These are phyloP conservation scores for Gerris buenoi DNA, from an alignment of 1,140 invertebrate species.

Conservation along the genomic window DNA sequence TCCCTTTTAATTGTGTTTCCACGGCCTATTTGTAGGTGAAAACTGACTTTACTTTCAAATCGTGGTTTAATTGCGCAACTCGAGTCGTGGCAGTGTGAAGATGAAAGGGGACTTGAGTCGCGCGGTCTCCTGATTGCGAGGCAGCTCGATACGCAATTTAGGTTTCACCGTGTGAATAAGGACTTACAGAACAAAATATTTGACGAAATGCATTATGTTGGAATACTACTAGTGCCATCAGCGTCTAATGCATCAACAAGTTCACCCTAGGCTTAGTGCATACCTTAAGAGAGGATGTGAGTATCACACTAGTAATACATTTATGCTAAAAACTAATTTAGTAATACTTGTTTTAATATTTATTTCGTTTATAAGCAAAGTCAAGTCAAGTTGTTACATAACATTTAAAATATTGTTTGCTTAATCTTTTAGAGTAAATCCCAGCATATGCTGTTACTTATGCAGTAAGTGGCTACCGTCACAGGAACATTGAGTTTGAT, in stretches of 20 bases:
- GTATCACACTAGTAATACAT: background rate
- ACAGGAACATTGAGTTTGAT: background rate
- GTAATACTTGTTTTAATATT: background rate
- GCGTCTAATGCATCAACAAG: background rate
- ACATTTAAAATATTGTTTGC: background rate
- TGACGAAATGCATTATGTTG: background rate
- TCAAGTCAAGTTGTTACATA: background rate
- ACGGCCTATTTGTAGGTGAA: too few relatives aligned
- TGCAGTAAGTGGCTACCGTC: background rate
- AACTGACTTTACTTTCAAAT: background rate
- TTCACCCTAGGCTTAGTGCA: background rate
- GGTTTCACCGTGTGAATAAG: background rate
- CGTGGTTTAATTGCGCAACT: background rate
- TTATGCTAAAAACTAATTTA: background rate
- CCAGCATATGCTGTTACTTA: background rate
- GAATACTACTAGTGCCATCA: background rate
- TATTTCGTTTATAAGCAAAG: too few relatives aligned
- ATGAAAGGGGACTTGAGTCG: background rate
- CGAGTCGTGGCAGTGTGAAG: background rate
- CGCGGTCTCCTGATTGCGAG: background rate
- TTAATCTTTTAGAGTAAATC: background rate
- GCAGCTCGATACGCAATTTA: background rate
- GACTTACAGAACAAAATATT: background rate
- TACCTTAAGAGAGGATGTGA: background rate
- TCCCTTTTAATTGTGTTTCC: too few relatives aligned